These are phyloP conservation scores for Mycetomoellerius zeteki DNA, from an alignment of 1,140 invertebrate genomes.

Conservation along the genomic window DNA sequence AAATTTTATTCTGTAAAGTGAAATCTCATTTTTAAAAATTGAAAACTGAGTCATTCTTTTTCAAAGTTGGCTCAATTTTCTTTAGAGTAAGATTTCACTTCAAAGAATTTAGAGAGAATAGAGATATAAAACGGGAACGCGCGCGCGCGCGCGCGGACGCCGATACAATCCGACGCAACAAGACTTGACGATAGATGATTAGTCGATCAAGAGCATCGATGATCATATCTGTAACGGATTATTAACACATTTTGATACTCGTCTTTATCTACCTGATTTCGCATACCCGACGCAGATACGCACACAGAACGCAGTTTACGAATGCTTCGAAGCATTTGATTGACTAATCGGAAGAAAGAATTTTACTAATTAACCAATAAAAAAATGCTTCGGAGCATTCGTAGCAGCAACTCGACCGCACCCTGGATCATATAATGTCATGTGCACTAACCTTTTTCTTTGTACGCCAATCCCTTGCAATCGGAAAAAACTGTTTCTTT, in stretches of 20 bases:
- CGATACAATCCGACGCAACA: background rate
- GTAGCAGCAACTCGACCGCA: no score
- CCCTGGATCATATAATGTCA: background rate
- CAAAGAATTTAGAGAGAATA: no score
- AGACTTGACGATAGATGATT: background rate
- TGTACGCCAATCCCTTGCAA: background rate
- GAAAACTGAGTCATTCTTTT: no score
- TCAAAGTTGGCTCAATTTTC: no score
- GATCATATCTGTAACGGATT: background rate
- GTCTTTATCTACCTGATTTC: background rate
- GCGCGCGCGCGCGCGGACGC: no score
- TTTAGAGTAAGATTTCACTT: no score
- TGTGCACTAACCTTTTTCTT: background rate
- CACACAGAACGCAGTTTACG: background rate
- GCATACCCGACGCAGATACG: background rate
- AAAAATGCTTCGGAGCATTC: no score
- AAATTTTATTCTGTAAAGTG: no score
- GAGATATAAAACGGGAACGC: background rate
- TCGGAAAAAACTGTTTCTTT: background rate
- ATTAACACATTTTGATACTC: background rate
- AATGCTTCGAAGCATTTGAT: no score
- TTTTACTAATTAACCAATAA: no score
- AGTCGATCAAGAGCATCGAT: background rate
- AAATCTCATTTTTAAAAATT: no score
- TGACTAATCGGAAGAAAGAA: no score